Conservation (phyloP, 2,113 vertebrate genomes). For the Tinamus guttatus region DNA sequence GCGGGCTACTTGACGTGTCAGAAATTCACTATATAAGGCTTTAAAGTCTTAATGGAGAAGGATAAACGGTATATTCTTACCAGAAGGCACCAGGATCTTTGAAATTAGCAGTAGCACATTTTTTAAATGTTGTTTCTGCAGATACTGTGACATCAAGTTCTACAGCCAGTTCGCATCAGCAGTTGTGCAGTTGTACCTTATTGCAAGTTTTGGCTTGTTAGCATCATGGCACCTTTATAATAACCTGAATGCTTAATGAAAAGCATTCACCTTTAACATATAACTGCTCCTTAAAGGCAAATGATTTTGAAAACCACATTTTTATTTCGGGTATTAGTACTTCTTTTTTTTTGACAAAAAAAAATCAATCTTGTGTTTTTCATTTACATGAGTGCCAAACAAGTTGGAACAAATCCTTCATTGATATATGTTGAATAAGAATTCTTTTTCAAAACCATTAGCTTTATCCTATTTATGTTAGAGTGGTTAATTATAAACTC, state of each 20-base stretch:
- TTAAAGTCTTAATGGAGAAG: neutral
- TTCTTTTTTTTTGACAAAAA: neutral
- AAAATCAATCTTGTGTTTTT: neutral
- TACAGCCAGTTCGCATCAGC: neutral
- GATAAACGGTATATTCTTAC: neutral
- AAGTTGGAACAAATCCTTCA: neutral
- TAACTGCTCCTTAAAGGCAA: neutral
- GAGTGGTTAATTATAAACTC: neutral
- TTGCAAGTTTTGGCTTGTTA: conserved; percentile 21
- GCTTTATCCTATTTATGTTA: neutral
- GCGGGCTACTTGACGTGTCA: neutral
- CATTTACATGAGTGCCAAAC: neutral
- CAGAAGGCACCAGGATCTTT: neutral
- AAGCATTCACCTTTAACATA: neutral
- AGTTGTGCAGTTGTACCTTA: neutral
- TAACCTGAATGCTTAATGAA: conserved; percentile 37
- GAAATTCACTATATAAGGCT: conserved; percentile 27
- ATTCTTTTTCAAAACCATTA: neutral
- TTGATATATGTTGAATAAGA: neutral
- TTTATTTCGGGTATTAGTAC: neutral
- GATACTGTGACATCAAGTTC: conserved; percentile 1
- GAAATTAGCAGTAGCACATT: conserved; percentile 21
- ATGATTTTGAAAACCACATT: neutral
- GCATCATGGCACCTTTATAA: neutral
- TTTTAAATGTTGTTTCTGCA: conserved; percentile 30